Base-by-base conservation (phyloP, 2,888 invertebrate genomes). In the Agonopterix subpropinquella region DNA sequence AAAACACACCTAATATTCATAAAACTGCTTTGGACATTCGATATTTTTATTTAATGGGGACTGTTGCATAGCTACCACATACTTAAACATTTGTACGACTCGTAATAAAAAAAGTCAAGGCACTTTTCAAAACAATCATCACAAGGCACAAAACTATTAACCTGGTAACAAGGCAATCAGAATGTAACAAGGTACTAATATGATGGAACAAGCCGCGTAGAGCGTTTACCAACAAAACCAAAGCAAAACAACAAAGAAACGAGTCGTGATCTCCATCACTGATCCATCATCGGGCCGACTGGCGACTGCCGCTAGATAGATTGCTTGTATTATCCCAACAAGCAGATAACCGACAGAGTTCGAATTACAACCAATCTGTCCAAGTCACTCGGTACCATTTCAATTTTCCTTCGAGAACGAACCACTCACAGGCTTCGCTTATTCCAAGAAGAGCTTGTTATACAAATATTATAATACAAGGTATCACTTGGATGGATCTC, bases 221-320 rank as follows among this genome's bases (percentile, higher is more conserved):
- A 65, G 70, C 71, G 74, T 82, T 80, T 80, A 85, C 71, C 73
- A 76, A 80, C 77, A n/a, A n/a, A n/a, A n/a, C n/a, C n/a, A 65
- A 74, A 76, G 73, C 76, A 83, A 81, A 82, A 81, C 77, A 81
- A 84, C 80, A 78, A 77, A 76, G 71, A 64, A 42, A 70, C 73
- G 59, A 80, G 76, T 82, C 85, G 84, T 81, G 81, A 83, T 77
- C 77, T 65, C 76, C 84, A 82, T 86, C 84, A 77, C 73, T 74
- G 79, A 78, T 82, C 84, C 80, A 82, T 83, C 85, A 82, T 76
- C 75, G 71, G 65, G 65, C 61, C 59, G 68, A 70, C 71, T 69
- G 73, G 68, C 13, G 42, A 39, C 39, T 39, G 39, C 67, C 43
- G 64, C 67, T 74, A 80, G 86, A 88, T 81, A 77, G 83, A 86